Percentiles rank a stretch among this genome's conserved stretches.
Conservation (phyloP, 1,140 invertebrate genomes). For the Dysdera silvatica region DNA sequence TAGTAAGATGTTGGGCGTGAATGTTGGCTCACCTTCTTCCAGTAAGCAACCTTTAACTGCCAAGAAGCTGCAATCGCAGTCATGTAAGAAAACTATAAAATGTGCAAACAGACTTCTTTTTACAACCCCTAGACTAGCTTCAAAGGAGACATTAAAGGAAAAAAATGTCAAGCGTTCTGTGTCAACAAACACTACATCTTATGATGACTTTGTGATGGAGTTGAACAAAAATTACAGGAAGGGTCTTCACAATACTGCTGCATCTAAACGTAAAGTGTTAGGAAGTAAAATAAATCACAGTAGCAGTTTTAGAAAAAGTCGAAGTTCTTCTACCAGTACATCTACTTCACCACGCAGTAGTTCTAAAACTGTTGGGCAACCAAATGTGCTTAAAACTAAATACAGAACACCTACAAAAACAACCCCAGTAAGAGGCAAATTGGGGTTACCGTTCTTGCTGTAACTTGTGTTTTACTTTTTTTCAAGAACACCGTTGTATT, state of each 20-base stretch:
- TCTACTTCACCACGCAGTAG: too few relatives aligned
- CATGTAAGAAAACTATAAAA: too few relatives aligned
- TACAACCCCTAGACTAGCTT: too few relatives aligned
- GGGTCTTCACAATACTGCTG: conserved; percentile 5
- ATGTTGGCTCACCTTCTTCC: too few relatives aligned
- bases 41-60: too few relatives aligned
- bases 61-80: too few relatives aligned
- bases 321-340: neutral
- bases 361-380: too few relatives aligned
- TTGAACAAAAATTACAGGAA: neutral
- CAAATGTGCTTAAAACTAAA: neutral
- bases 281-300: conserved; percentile 14
- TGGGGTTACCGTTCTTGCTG: conserved; percentile 22
- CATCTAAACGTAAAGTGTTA: conserved; percentile 1
- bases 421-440: conserved; percentile 20
- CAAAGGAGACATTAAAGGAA: too few relatives aligned
- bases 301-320: conserved; percentile 10
- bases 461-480: too few relatives aligned
- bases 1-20: conserved; percentile 8
- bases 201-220: conserved; percentile 5
- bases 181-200: conserved; percentile 7
- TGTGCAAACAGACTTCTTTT: too few relatives aligned
- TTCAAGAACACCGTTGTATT: too few relatives aligned
- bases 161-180: too few relatives aligned
- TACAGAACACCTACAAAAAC: neutral